Evolutionary conservation across 2,113 vertebrate species (phyloP).

Genomic region (Elephantulus edwardii): DNA sequence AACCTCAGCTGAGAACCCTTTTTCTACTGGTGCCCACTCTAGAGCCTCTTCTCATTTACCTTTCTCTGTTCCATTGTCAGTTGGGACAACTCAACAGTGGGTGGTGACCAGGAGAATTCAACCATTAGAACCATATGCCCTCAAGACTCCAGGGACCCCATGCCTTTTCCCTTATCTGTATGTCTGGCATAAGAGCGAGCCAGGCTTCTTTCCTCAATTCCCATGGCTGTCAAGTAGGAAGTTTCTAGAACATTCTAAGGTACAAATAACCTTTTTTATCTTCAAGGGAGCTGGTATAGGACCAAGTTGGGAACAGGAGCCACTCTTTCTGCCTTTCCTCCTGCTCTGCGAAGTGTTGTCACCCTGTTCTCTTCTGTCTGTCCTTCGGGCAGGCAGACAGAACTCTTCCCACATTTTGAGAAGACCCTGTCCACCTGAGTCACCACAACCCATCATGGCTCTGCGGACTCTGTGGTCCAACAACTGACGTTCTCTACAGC

Average conservation of each 20-base stretch:
- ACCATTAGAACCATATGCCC: neutral
- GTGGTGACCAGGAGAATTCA: neutral
- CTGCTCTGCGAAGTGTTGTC: neutral
- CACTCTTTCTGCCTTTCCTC: neutral
- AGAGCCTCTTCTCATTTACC: neutral
- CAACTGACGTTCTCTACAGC: neutral
- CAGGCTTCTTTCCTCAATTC: neutral
- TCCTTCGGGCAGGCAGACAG: neutral
- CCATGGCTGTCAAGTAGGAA: neutral
- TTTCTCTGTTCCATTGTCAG: neutral
- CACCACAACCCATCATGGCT: neutral
- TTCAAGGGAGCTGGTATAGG: neutral
- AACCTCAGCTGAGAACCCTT: slow-evolving; percentile 5
- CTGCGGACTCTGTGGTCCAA: neutral
- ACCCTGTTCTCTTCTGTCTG: neutral
- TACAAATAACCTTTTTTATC: neutral
- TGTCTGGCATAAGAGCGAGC: neutral
- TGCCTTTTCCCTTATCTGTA: neutral
- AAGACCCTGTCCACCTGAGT: neutral
- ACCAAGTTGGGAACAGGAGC: neutral
- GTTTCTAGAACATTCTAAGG: neutral
- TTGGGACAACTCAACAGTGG: neutral
- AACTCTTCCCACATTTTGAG: neutral
- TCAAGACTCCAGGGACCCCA: neutral
- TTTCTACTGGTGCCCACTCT: neutral